Evolutionary conservation across 2,797 vertebrate genomes (phyloP).

Genomic region (Gobionotothen gibberifrons): DNA sequence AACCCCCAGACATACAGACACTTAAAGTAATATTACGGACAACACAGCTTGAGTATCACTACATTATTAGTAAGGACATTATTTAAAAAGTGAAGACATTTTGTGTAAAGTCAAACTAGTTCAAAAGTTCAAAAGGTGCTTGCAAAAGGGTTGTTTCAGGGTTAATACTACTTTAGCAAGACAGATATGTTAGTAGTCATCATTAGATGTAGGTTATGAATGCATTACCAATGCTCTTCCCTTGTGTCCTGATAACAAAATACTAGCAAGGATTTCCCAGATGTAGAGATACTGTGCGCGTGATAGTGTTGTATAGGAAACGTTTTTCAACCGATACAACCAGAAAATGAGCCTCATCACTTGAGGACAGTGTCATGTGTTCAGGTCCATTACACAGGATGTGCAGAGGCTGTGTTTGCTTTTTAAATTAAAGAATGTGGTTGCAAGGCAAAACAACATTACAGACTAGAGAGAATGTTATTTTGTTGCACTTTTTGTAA

Average conservation of each 20-base stretch:
- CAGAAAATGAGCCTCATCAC: constrained; percentile 1
- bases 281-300: background rate
- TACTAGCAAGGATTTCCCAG: background rate
- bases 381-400: background rate
- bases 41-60: too few species aligned
- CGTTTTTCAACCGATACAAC: background rate
- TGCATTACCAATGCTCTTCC: background rate
- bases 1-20: too few species aligned
- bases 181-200: background rate
- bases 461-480: background rate
- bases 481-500: background rate
- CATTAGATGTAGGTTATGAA: too few species aligned
- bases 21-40: too few species aligned
- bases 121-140: too few species aligned
- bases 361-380: background rate
- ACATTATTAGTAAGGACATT: too few species aligned
- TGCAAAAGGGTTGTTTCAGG: too few species aligned
- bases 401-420: too few species aligned
- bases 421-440: too few species aligned
- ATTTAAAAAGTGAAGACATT: too few species aligned
- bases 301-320: background rate
- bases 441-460: background rate
- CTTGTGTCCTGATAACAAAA: background rate
- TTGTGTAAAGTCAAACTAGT: too few species aligned
- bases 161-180: background rate